phyloP scores from a whole-genome alignment of 2,113 vertebrate genomes.

The Paedocypris sp. region DNA sequence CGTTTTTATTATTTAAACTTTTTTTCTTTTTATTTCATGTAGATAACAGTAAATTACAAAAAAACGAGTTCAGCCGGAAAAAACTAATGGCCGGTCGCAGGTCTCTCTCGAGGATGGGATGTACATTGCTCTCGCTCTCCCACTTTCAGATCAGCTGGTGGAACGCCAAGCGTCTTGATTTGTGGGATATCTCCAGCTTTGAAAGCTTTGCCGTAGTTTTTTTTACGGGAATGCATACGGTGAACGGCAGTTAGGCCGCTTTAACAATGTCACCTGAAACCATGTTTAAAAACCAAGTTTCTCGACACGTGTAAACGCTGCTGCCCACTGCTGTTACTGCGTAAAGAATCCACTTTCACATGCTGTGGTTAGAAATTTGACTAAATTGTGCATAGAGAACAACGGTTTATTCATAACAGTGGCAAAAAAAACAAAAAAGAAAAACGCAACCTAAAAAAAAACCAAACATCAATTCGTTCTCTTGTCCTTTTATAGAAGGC shows the following conservation, averaged over 20 bases:
- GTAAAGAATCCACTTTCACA: background rate
- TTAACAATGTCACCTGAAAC: conserved; percentile 20
- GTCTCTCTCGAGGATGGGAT: too few species aligned
- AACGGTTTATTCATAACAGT: background rate
- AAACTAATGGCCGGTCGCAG: too few species aligned
- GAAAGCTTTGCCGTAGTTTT: too few species aligned
- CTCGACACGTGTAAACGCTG: background rate
- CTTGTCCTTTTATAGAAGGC: too few species aligned
- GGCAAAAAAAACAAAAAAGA: too few species aligned
- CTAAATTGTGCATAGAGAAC: background rate
- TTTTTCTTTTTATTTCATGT: too few species aligned
- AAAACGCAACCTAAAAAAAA: too few species aligned
- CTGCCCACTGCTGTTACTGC: conserved; percentile 3
- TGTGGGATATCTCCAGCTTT: background rate
- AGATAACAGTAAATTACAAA: too few species aligned
- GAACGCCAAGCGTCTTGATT: conserved; percentile 3
- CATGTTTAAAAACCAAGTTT: background rate
- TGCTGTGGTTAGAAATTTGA: background rate
- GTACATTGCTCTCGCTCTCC: too few species aligned
- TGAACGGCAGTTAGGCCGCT: conserved; percentile 4
- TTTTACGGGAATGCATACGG: background rate
- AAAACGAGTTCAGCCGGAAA: too few species aligned
- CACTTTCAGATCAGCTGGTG: background rate
- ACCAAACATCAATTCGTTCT: too few species aligned
- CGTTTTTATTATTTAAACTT: too few species aligned